These are phyloP conservation scores for Microctonus aethiopoides DNA, from an alignment of 2,888 invertebrate species.

Conservation along the genomic window DNA sequence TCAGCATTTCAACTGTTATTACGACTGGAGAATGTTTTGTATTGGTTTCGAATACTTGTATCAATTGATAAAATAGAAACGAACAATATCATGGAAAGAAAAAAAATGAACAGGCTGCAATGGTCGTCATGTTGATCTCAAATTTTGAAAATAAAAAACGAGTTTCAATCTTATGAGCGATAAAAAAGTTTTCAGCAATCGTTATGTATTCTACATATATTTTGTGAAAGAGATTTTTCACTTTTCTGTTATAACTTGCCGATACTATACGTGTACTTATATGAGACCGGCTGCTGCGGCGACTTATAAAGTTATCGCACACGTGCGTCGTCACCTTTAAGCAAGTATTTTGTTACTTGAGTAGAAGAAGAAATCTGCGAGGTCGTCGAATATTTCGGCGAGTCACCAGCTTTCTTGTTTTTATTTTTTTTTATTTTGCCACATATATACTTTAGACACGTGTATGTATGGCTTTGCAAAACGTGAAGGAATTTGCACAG, in stretches of 20 bases:
- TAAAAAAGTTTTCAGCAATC: background rate
- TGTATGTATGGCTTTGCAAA: background rate
- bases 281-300: constrained; percentile 1
- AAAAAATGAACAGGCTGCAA: too few species aligned
- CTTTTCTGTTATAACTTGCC: constrained; percentile 10
- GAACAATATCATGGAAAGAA: too few species aligned
- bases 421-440: too few species aligned
- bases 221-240: background rate
- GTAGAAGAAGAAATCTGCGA: constrained; percentile 1
- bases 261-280: constrained; percentile 8
- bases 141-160: too few species aligned
- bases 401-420: background rate
- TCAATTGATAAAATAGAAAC: too few species aligned
- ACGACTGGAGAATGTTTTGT: too few species aligned
- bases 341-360: constrained; percentile 23
- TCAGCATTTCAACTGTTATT: background rate
- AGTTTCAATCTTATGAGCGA: background rate
- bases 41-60: too few species aligned
- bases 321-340: constrained; percentile 8
- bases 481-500: background rate
- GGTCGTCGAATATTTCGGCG: constrained; percentile 17
- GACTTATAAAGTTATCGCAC: constrained; percentile 23
- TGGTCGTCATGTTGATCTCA: too few species aligned
- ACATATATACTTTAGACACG: background rate
- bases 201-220: background rate